Conservation (phyloP, 2,888 invertebrate genomes). For the Metallyticus violacea region DNA sequence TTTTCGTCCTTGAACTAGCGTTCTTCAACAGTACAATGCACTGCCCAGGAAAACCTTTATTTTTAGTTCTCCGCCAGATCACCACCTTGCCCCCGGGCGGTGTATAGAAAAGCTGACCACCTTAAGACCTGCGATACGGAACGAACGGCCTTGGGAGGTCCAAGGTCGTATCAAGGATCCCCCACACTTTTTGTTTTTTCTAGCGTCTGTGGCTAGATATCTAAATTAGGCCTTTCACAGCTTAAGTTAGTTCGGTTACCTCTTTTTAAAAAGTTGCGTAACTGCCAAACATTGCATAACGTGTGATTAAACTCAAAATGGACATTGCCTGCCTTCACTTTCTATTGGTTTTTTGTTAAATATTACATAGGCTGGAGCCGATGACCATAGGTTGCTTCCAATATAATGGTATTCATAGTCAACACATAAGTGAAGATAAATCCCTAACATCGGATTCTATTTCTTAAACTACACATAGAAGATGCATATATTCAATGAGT, state of each 20-base stretch:
- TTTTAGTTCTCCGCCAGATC: neutral
- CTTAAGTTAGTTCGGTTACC: neutral
- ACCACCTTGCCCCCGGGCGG: neutral
- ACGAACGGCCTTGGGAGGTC: neutral
- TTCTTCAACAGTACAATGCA: neutral
- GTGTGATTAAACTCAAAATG: neutral
- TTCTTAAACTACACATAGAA: no score
- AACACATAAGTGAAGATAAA: no score
- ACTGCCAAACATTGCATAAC: neutral
- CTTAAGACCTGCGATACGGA: neutral
- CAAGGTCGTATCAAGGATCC: neutral
- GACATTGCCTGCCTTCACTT: neutral
- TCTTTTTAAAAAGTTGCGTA: neutral
- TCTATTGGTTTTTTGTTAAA: neutral
- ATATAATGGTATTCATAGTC: no score
- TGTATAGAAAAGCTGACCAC: neutral
- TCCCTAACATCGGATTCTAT: no score
- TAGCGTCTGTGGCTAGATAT: neutral
- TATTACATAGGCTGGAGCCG: no score
- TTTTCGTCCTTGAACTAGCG: neutral
- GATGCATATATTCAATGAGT: no score
- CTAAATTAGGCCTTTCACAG: no score
- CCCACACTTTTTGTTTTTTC: neutral
- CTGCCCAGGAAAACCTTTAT: neutral
- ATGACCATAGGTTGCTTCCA: no score